Percentiles rank a stretch among this genome's conserved stretches.
Conservation (phyloP, 2,888 invertebrate genomes). For the Atethmia centrago region DNA sequence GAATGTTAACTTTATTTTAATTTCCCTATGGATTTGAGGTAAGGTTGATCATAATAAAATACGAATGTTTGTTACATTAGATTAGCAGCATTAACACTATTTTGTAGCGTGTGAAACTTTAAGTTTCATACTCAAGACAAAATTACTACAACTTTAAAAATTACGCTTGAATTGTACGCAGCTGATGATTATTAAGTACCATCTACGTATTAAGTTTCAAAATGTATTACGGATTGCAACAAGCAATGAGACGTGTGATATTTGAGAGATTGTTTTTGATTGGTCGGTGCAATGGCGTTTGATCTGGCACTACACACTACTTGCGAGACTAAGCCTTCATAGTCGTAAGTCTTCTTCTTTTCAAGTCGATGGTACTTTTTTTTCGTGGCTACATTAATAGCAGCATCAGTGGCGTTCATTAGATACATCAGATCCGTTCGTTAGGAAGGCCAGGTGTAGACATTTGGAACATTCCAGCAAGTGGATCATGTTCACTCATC, state of each 20-base stretch:
- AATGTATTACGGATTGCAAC: constrained; percentile 19
- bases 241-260: constrained; percentile 3
- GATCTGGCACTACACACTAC: constrained; percentile 8
- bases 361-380: not conserved
- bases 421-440: no score
- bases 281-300: not conserved
- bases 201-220: constrained; percentile 11
- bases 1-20: no score
- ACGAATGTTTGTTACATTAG: not conserved
- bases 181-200: not conserved
- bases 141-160: constrained; percentile 22
- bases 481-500: not conserved
- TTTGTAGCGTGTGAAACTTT: constrained; percentile 21
- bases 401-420: not conserved
- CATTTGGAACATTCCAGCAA: not conserved
- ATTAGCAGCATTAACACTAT: constrained; percentile 8
- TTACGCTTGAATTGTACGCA: not conserved
- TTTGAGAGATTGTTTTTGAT: not conserved
- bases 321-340: not conserved
- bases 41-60: not conserved
- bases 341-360: not conserved
- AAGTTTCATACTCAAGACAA: not conserved
- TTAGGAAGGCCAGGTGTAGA: no score
- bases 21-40: not conserved
- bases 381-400: not conserved